Evolutionary conservation across 2,113 vertebrate genomes (phyloP), one percentile per base, ranked within the genome.

Genomic region (Ceratotherium simum): DNA sequence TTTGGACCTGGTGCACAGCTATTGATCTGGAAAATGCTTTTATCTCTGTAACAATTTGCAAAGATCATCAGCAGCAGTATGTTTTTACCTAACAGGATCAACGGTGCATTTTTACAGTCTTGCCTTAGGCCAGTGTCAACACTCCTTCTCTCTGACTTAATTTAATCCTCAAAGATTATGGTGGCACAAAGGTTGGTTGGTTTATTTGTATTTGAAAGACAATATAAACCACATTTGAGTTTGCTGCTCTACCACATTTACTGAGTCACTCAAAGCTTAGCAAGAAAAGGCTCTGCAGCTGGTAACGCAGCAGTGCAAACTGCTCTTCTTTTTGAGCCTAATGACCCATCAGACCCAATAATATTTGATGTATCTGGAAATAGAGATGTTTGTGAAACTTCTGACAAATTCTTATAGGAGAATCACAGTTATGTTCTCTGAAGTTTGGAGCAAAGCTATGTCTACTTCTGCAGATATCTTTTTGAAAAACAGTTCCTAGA

Each of bases 1-100:
- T 9, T 91, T 84, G n/a, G 85, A 89, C 27, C 25, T 89, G 46
- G 33, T 81, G 5, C 54, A 92, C 21, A 94, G 70, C 23, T 94
- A 84, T 92, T 97, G 96, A 90, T 92, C 75, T 83, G 18, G 48
- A 86, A 94, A 94, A 70, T 73, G 12, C 25, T 72, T 91, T 96
- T 94, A 21, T 81, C 56, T 81, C 29, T 78, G 0, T 36, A 84
- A 96, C 27, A 76, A 36, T 54, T 94, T 72, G 33, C 54, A 82
- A 95, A 60, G 33, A 86, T 88, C 76, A 90, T 31, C 20, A 62
- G 46, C 56, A 51, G n/a, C 48, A 69, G 82, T 72, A 21, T 72
- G n/a, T 8, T 94, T 82, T 90, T 79, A 64, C 42, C 14, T 65
- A 73, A 46, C 5, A 80, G 6, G n/a, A 83, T 87, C 58, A 89